These are phyloP conservation scores for Brachypalpus laphriformis DNA, from an alignment of 2,888 invertebrate species.

Conservation along the genomic window DNA sequence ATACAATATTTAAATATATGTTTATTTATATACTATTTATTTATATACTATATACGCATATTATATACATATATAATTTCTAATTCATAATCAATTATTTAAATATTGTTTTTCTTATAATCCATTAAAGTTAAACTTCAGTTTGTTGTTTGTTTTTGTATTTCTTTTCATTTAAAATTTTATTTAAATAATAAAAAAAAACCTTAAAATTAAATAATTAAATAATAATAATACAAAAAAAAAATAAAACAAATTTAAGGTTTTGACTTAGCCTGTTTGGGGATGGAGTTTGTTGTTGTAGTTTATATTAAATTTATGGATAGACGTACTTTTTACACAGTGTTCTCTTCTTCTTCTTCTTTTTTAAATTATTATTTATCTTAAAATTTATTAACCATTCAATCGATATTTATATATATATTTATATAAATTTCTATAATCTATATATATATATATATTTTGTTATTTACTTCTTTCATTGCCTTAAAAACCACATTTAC, in stretches of 20 bases:
- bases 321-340: slow-evolving; percentile 70
- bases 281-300: slow-evolving; percentile 72
- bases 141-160: slow-evolving; percentile 25
- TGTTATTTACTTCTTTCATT: slow-evolving; percentile 50
- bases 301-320: slow-evolving; percentile 47
- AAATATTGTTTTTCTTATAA: slow-evolving; percentile 23
- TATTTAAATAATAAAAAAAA: slow-evolving; percentile 62
- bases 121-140: slow-evolving; percentile 61
- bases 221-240: slow-evolving; percentile 53
- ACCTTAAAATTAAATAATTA: slow-evolving; percentile 54
- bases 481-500: slow-evolving; percentile 67
- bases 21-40: slow-evolving; percentile 52
- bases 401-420: slow-evolving; percentile 50
- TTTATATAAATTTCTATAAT: slow-evolving; percentile 34
- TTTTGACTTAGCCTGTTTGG: slow-evolving; percentile 73
- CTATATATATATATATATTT: slow-evolving; percentile 13
- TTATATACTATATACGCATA: slow-evolving; percentile 14
- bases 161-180: slow-evolving; percentile 58
- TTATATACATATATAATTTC: slow-evolving; percentile 16
- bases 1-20: slow-evolving; percentile 39
- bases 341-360: slow-evolving; percentile 56
- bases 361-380: slow-evolving; percentile 42
- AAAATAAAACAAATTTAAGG: slow-evolving; percentile 65
- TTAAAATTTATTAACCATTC: slow-evolving; percentile 70
- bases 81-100: slow-evolving; percentile 42